A percentile compares a stretch with the other conserved stretches of the same genome.
Evolutionary conservation across 2,113 vertebrate genomes (phyloP).

Genomic region (Brienomyrus brachyistius): DNA sequence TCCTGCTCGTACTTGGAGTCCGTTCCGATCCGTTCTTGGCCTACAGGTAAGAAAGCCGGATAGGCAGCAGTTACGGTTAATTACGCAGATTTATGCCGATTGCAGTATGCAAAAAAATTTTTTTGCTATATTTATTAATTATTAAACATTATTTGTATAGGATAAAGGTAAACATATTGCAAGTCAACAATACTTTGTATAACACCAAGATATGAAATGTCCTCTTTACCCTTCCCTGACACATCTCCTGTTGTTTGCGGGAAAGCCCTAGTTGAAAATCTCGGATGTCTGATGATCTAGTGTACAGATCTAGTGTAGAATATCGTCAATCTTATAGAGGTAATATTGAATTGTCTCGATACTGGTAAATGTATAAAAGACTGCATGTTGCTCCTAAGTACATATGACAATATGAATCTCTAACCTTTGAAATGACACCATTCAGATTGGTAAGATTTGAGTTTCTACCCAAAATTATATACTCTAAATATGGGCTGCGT

Average conservation of each 20-base stretch:
- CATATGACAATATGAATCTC: neutral
- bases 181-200: neutral
- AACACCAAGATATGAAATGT: neutral
- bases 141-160: neutral
- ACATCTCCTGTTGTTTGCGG: neutral
- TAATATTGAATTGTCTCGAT: neutral
- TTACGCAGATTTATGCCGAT: neutral
- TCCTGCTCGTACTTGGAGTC: conserved; percentile 93
- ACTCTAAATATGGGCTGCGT: neutral
- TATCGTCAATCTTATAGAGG: neutral
- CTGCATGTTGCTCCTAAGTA: neutral
- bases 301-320: neutral
- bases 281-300: neutral
- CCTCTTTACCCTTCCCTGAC: neutral
- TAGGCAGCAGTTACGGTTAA: neutral
- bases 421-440: neutral
- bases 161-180: neutral
- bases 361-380: neutral
- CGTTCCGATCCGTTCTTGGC: conserved; percentile 84
- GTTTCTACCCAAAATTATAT: neutral
- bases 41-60: conserved; percentile 47
- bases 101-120: neutral
- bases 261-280: neutral
- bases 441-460: neutral
- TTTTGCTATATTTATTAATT: neutral